Conservation (phyloP, 1,140 invertebrate species). For the Magallana angulata region DNA sequence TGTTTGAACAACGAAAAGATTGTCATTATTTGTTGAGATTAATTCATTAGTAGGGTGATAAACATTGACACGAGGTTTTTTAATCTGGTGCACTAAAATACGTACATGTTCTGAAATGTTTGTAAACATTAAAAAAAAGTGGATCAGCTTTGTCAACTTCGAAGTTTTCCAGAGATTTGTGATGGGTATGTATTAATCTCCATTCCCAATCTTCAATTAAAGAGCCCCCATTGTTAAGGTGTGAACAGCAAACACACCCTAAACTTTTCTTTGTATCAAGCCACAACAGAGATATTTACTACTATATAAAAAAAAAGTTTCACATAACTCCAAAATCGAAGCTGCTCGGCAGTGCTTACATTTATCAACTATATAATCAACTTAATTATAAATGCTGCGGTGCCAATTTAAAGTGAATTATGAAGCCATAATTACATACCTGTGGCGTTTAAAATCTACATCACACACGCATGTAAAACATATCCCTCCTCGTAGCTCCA, state of each 20-base stretch:
- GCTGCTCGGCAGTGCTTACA: neutral
- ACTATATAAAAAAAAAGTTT: neutral
- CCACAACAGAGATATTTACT: neutral
- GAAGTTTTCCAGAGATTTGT: too few species aligned
- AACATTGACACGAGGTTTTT: too few species aligned
- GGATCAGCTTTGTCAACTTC: too few species aligned
- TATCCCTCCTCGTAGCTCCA: slow-evolving; percentile 23
- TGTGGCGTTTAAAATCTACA: slow-evolving; percentile 28
- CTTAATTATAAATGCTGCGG: neutral
- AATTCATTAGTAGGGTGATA: too few species aligned
- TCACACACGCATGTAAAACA: slow-evolving; percentile 16
- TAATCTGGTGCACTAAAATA: too few species aligned
- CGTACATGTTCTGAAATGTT: neutral
- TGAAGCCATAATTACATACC: slow-evolving; percentile 33
- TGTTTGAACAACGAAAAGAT: too few species aligned
- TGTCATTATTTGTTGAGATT: too few species aligned
- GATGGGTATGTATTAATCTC: neutral
- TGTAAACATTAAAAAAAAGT: neutral
- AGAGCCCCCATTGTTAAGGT: neutral
- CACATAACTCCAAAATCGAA: neutral
- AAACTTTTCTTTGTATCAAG: slow-evolving; percentile 27
- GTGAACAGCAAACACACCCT: neutral
- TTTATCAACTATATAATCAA: neutral
- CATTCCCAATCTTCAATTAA: neutral
- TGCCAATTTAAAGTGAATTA: slow-evolving; percentile 17